Evolutionary conservation across 2,113 vertebrate species (phyloP).

Genomic region (Marmota flaviventris): DNA sequence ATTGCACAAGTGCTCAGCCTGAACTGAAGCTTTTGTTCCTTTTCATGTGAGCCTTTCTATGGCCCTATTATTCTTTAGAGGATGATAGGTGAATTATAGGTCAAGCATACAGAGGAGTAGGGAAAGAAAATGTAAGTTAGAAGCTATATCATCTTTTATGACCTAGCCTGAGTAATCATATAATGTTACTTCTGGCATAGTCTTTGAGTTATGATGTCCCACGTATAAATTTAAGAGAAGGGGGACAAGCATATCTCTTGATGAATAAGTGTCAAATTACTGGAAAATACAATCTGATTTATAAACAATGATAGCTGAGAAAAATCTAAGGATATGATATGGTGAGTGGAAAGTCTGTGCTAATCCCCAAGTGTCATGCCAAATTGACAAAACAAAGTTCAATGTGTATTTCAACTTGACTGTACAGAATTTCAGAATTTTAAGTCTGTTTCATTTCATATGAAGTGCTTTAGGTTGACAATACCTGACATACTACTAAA

Average conservation of each 20-base stretch:
- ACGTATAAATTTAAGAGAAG: background rate
- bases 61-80: background rate
- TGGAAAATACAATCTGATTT: background rate
- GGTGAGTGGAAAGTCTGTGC: background rate
- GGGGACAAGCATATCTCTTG: background rate
- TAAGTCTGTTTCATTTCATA: background rate
- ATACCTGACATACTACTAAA: background rate
- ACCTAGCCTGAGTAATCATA: background rate
- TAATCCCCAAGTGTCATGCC: background rate
- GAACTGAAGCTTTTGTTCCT: background rate
- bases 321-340: background rate
- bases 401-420: background rate
- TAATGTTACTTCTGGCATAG: background rate
- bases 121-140: background rate
- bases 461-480: background rate
- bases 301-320: background rate
- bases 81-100: background rate
- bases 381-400: constrained; percentile 17
- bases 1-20: background rate
- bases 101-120: background rate
- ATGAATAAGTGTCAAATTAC: background rate
- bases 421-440: constrained; percentile 19
- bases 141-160: background rate
- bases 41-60: background rate
- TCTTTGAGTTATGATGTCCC: background rate